Evolutionary conservation across 1,140 invertebrate genomes (phyloP).

Genomic region (Drosophila ogumai): DNA sequence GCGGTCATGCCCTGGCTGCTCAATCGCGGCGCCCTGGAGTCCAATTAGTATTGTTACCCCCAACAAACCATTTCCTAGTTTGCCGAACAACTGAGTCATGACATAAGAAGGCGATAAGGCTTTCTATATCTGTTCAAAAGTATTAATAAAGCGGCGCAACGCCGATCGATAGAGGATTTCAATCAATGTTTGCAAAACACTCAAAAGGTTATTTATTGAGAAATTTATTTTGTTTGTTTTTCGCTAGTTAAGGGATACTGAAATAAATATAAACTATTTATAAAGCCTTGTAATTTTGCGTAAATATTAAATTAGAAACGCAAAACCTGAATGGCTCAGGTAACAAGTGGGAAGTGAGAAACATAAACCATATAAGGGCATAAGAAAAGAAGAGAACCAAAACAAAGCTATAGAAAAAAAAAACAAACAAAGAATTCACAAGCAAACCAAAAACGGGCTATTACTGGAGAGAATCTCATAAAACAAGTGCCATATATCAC

Average conservation of each 20-base stretch:
- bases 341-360: background rate
- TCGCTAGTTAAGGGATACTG: background rate
- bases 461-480: background rate
- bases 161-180: background rate
- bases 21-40: conserved; percentile 17
- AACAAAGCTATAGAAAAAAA: background rate
- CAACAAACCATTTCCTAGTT: conserved; percentile 2
- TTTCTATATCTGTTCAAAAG: conserved; percentile 7
- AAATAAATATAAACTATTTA: background rate
- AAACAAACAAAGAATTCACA: background rate
- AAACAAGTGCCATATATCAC: background rate
- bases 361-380: background rate
- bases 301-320: background rate
- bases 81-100: background rate
- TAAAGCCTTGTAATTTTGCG: background rate
- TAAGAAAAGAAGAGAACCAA: background rate
- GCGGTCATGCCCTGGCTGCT: conserved; percentile 13
- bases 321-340: background rate
- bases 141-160: background rate
- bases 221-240: background rate
- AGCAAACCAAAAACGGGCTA: background rate
- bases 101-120: background rate
- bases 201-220: background rate
- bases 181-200: conserved; percentile 3
- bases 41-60: conserved; percentile 4